Base-by-base conservation (phyloP, 2,888 invertebrate species). In the Sisyra nigra region DNA sequence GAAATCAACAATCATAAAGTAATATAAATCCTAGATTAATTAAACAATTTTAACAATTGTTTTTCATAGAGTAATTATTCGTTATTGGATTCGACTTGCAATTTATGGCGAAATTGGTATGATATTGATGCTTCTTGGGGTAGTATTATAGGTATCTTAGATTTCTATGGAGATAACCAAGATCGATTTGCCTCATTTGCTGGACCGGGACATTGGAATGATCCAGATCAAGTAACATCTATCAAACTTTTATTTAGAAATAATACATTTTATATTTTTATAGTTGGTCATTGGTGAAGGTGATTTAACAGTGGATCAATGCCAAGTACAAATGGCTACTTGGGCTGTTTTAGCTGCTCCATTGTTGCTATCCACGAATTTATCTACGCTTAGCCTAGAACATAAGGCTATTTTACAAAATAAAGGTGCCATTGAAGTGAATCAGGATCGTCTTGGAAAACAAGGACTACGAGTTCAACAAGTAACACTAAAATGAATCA, bases 331-430 rank as follows among this genome's bases (percentile, higher is more conserved):
- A 63, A 80, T 83, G 79, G 79, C 79, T 1, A 62, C 82, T 46
- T 83, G 83, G 82, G 67, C 78, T 1, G 61, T 82, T 36, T 63
- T 82, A 58, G 79, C 81, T 2, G 74, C 80, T 1, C 82, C 82
- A 1, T 57, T 83, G 3, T 64, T 83, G 18, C 77, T 83, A 71
- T 82, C 81, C 1, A 71, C 68, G 33, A 80, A 83, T 59, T 63
- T 83, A 43, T 58, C 70, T n/a, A 60, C 58, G n/a, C 70, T 83
- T 13, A 58, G 62, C 8, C 66, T 68, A 0, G 67, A 69, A 53
- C 70, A 72, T 44, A 72, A 68, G 51, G 66, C 63, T 4, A 71
- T 83, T 48, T 59, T 83, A 13, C 65, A 70, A 45, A 81, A 83
- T 57, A 64, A 62, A 56, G 68, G 65, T 31, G 61, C 74, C 0